Percentiles rank a stretch among this genome's conserved stretches.
Conservation (phyloP, 2,888 invertebrate species). For the Himalopsyche tibetana region DNA sequence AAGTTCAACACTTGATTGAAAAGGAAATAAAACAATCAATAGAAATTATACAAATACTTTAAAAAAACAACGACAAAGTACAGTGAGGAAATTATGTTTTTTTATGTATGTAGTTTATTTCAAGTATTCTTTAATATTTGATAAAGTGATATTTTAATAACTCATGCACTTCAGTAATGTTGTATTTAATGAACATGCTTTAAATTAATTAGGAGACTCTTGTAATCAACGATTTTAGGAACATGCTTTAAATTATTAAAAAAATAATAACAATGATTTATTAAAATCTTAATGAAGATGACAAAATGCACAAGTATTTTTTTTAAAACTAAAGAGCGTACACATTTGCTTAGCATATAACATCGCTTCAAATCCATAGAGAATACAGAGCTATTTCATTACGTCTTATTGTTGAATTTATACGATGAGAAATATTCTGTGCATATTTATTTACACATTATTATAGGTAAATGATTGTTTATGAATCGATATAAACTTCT, state of each 20-base stretch:
- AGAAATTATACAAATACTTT: too few species aligned
- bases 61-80: too few species aligned
- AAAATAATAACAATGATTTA: not conserved
- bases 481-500: not conserved
- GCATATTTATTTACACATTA: too few species aligned
- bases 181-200: slow-evolving; percentile 48
- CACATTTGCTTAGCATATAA: not conserved
- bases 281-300: slow-evolving; percentile 14
- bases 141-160: too few species aligned
- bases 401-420: too few species aligned
- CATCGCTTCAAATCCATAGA: not conserved
- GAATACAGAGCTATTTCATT: not conserved
- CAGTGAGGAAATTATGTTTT: too few species aligned
- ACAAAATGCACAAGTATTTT: slow-evolving; percentile 9
- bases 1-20: too few species aligned
- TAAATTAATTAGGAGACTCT: slow-evolving; percentile 54
- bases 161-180: too few species aligned
- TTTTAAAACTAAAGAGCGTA: not conserved
- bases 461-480: too few species aligned
- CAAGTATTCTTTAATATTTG: too few species aligned
- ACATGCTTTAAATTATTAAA: not conserved
- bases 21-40: too few species aligned
- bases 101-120: too few species aligned
- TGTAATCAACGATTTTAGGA: slow-evolving; percentile 17
- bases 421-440: not conserved